phyloP scores from a whole-genome alignment of 2,888 invertebrate genomes.

The Didymodactylos carnosus region DNA sequence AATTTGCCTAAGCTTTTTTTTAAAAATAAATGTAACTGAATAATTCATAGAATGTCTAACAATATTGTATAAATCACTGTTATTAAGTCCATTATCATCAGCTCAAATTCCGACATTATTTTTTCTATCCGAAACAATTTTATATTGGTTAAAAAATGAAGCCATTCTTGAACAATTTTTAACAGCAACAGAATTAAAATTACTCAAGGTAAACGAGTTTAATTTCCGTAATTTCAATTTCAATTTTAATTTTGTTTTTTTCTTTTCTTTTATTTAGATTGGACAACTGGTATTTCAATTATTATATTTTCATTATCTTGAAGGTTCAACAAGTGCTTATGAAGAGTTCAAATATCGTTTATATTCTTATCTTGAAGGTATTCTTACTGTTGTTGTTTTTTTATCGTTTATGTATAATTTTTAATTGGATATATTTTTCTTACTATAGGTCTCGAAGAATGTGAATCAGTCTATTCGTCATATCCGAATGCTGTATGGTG shows the following conservation, averaged over 20 bases:
- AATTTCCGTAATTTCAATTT: too few relatives aligned
- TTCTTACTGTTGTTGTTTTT: too few relatives aligned
- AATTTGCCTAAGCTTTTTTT: background rate
- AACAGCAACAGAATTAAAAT: conserved; percentile 28
- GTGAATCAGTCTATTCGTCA: conserved; percentile 28
- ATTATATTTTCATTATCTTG: background rate
- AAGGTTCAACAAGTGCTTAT: background rate
- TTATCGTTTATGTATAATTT: background rate
- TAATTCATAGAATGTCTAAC: conserved; percentile 27
- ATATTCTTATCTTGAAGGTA: background rate
- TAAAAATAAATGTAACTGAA: background rate
- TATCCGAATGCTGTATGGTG: conserved; percentile 31
- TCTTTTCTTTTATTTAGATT: background rate
- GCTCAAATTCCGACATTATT: conserved; percentile 31
- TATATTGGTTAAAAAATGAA: conserved; percentile 33
- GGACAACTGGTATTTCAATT: background rate
- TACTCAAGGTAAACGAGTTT: conserved; percentile 22
- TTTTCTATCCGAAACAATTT: conserved; percentile 31
- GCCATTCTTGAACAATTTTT: conserved; percentile 28
- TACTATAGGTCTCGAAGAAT: conserved; percentile 25
- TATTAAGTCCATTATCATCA: conserved; percentile 27
- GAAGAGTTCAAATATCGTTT: background rate
- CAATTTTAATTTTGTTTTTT: too few relatives aligned
- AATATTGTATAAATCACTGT: conserved; percentile 28
- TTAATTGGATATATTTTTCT: background rate